phyloP scores from a whole-genome alignment of 2,797 vertebrate genomes.

The Urophycis tenuis region DNA sequence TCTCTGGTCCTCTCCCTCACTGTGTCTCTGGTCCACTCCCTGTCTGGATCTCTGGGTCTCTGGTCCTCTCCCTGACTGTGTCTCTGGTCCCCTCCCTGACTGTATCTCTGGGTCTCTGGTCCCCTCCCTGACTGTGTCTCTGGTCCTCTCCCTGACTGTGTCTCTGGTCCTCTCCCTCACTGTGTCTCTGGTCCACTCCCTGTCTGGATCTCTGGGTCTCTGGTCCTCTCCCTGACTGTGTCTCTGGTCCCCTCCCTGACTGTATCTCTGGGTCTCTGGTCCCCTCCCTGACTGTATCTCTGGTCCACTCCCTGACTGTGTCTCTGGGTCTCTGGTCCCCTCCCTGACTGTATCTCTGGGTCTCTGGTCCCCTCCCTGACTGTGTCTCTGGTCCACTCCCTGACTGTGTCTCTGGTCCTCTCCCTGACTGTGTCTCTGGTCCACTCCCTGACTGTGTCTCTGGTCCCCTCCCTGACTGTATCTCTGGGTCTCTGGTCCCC shows the following conservation, averaged over 20 bases:
- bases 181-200: too few species aligned
- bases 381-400: constrained; percentile 80
- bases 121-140: neutral
- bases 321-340: too few species aligned
- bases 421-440: neutral
- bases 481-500: too few species aligned
- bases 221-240: neutral
- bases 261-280: too few species aligned
- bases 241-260: too few species aligned
- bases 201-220: too few species aligned
- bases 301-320: too few species aligned
- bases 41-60: neutral
- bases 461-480: too few species aligned
- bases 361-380: too few species aligned
- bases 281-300: neutral
- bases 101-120: too few species aligned
- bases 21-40: too few species aligned
- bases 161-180: neutral
- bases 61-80: neutral
- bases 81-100: too few species aligned
- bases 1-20: neutral
- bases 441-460: neutral
- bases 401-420: constrained; percentile 86
- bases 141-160: neutral
- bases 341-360: neutral